phyloP scores from a whole-genome alignment of 35 echinoderm and acorn worm genomes.

The Apostichopus parvimensis region DNA sequence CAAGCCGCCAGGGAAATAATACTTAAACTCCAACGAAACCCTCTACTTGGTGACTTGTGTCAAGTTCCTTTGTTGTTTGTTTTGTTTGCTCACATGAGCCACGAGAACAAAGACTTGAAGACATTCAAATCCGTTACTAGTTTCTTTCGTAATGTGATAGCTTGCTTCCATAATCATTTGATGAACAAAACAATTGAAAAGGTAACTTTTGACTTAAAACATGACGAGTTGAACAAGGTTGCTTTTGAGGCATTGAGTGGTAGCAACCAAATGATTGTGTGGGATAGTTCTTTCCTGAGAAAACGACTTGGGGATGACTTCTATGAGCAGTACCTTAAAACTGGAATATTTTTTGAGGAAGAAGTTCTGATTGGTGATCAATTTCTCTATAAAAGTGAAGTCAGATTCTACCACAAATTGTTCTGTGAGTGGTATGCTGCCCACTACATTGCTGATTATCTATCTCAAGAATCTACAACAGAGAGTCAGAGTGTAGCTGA shows the following conservation, averaged over 20 bases:
- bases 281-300: not conserved
- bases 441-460: constrained; percentile 2
- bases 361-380: not conserved
- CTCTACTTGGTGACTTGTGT: constrained; percentile 18
- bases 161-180: constrained; percentile 11
- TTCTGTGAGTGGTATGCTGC: constrained; percentile 44
- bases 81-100: constrained; percentile 29
- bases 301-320: not conserved
- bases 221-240: not conserved
- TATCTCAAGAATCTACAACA: not conserved
- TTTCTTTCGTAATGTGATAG: constrained; percentile 5
- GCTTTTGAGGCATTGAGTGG: constrained; percentile 27
- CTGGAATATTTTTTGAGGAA: constrained; percentile 6
- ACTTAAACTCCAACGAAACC: not conserved
- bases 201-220: not conserved
- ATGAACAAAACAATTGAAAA: constrained; percentile 13
- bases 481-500: too few species aligned
- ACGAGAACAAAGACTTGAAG: not conserved
- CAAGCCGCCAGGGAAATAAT: not conserved
- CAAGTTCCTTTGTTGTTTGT: constrained; percentile 15
- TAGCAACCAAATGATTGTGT: not conserved
- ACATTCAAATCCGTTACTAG: constrained; percentile 10
- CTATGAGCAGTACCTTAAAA: not conserved
- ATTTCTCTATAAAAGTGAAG: not conserved
- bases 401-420: constrained; percentile 40